Evolutionary conservation across 2,113 vertebrate genomes (phyloP).

Genomic region (Dasyprocta punctata): DNA sequence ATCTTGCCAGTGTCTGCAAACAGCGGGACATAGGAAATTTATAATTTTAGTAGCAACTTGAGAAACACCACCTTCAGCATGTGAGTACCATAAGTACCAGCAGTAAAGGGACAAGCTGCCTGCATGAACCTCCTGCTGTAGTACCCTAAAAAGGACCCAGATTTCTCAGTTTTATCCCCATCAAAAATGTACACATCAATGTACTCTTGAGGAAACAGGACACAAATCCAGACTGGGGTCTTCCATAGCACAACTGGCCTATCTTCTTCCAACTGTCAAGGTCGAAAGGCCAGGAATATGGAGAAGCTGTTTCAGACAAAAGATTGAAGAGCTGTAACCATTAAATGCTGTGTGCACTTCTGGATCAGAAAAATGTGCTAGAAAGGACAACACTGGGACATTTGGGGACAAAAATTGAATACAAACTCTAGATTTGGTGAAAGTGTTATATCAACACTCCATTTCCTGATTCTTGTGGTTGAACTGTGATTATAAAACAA

Average conservation of each 20-base stretch:
- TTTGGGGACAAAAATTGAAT: not conserved
- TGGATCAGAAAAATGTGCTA: not conserved
- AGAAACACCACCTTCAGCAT: not conserved
- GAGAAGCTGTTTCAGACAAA: not conserved
- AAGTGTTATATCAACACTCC: not conserved
- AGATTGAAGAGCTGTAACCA: not conserved
- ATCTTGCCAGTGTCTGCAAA: not conserved
- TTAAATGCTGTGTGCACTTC: not conserved
- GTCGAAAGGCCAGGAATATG: not conserved
- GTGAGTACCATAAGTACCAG: not conserved
- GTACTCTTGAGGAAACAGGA: not conserved
- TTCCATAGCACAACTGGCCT: not conserved
- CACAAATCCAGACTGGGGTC: not conserved
- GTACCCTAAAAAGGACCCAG: not conserved
- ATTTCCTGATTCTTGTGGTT: constrained; percentile 21
- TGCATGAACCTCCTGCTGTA: not conserved
- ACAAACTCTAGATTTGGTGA: not conserved
- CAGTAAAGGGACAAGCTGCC: not conserved
- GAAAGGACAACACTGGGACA: not conserved
- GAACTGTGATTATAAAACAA: not conserved
- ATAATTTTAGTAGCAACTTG: not conserved
- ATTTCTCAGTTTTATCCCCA: not conserved
- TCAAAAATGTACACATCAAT: not conserved
- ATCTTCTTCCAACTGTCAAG: not conserved
- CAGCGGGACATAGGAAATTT: not conserved